These are phyloP conservation scores for Apantesis nais DNA, from an alignment of 2,888 invertebrate genomes.

Conservation along the genomic window DNA sequence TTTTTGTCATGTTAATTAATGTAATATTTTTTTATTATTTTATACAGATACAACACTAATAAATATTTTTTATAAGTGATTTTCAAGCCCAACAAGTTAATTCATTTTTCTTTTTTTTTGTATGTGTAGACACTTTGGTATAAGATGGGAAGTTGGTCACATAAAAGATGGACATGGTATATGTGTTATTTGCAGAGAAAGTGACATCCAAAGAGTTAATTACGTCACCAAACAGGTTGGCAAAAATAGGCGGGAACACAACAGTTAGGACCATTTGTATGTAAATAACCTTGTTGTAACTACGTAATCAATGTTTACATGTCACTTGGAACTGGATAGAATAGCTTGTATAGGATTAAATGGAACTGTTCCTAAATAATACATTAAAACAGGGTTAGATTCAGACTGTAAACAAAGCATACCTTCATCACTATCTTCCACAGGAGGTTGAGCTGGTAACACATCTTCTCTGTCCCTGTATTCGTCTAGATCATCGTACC, in stretches of 20 bases:
- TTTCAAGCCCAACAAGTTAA: neutral
- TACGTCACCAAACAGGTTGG: constrained; percentile 72
- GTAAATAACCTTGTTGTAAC: constrained; percentile 62
- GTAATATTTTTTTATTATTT: neutral
- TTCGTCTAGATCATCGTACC: constrained; percentile 89
- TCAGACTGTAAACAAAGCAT: constrained; percentile 74
- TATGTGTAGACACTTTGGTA: constrained; percentile 11
- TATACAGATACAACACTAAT: neutral
- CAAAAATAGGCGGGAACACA: constrained; percentile 73
- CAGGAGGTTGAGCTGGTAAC: constrained; percentile 83
- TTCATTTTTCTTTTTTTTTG: neutral
- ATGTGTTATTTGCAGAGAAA: constrained; percentile 62
- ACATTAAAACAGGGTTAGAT: constrained; percentile 65
- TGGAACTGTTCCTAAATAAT: constrained; percentile 52
- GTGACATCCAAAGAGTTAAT: constrained; percentile 62
- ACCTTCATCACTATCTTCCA: constrained; percentile 87
- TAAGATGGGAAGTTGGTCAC: constrained; percentile 30
- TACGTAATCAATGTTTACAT: constrained; percentile 69
- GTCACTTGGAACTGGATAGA: constrained; percentile 40
- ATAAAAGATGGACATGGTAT: constrained; percentile 9
- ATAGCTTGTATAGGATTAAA: constrained; percentile 34
- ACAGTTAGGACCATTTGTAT: constrained; percentile 40
- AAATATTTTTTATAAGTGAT: neutral
- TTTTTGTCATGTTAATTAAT: neutral
- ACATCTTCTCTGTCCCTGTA: constrained; percentile 88